Conservation (phyloP, 92 coral and sea anemone genomes). For the Paramuricea clavata region DNA sequence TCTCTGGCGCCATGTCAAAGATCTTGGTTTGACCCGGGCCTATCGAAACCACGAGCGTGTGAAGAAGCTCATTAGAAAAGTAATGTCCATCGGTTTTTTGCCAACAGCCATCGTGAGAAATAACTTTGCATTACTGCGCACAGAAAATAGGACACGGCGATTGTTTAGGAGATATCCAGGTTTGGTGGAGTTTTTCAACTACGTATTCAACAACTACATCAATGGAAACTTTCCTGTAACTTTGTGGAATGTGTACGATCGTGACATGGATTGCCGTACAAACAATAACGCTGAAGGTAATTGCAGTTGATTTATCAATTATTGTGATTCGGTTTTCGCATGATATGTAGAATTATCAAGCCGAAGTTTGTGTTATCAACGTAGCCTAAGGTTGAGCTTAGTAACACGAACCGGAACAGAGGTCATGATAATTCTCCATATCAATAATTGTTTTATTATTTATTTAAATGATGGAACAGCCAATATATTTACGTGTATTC, state of each 20-base stretch:
- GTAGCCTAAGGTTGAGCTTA: too few species aligned
- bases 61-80: background rate
- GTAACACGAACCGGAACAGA: too few species aligned
- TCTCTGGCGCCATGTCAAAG: background rate
- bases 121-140: background rate
- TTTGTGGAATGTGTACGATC: constrained; percentile 45
- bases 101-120: too few species aligned
- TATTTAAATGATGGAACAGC: too few species aligned
- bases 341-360: too few species aligned
- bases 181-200: constrained; percentile 1
- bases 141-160: background rate
- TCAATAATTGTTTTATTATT: too few species aligned
- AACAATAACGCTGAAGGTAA: background rate
- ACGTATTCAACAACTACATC: constrained; percentile 11
- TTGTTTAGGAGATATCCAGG: background rate
- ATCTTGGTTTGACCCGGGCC: background rate
- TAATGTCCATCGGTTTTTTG: constrained; percentile 17
- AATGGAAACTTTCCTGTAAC: constrained; percentile 13
- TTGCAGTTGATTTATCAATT: too few species aligned
- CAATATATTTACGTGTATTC: too few species aligned
- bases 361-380: too few species aligned
- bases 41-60: constrained; percentile 2
- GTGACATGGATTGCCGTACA: constrained; percentile 16
- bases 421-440: too few species aligned
- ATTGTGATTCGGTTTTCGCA: too few species aligned